phyloP scores from a whole-genome alignment of 2,888 invertebrate genomes.

The Elysia crispata region DNA sequence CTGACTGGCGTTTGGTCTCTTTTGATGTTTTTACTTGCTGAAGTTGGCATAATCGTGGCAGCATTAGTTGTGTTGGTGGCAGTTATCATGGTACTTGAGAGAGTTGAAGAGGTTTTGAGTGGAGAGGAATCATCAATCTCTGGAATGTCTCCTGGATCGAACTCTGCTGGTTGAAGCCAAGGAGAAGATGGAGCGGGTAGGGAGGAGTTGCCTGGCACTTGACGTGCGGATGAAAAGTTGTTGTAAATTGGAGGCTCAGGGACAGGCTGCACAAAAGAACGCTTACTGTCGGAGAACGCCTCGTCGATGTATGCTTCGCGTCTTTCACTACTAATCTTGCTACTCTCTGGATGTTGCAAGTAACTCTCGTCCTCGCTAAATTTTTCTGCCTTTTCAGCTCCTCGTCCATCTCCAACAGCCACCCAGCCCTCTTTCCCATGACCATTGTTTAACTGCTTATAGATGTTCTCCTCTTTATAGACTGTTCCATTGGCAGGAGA shows the following conservation, averaged over 20 bases:
- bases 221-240: conserved; percentile 18
- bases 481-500: no score
- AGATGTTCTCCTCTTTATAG: conserved; percentile 15
- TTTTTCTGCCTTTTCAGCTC: not conserved
- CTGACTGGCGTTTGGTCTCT: not conserved
- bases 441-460: conserved; percentile 40
- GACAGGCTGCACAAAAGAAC: no score
- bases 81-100: no score
- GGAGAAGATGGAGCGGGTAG: not conserved
- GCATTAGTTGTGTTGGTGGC: no score
- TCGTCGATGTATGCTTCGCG: not conserved
- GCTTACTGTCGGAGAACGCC: no score
- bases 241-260: no score
- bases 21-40: no score
- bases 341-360: not conserved
- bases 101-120: not conserved
- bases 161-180: conserved; percentile 1
- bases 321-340: not conserved
- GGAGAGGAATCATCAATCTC: conserved; percentile 5
- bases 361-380: not conserved
- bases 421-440: not conserved
- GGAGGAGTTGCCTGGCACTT: conserved; percentile 5
- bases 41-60: no score
- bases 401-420: not conserved
- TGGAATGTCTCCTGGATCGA: conserved; percentile 46